Evolutionary conservation across 2,113 vertebrate species (phyloP).

Genomic region (Planiliza haematocheilus): DNA sequence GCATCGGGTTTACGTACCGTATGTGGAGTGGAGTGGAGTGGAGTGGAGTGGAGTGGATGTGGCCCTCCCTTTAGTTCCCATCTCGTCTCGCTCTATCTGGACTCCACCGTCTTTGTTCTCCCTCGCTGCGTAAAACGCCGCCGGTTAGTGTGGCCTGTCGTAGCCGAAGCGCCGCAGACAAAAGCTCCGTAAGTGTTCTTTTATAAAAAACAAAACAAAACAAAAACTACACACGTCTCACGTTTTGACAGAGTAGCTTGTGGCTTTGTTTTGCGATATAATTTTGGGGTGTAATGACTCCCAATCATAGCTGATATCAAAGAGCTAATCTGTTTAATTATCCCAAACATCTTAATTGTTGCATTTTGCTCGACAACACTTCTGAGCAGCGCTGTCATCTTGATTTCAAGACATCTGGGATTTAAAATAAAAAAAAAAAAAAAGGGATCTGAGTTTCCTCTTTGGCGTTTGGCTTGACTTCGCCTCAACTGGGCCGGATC

Average conservation of each 20-base stretch:
- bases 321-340: not conserved
- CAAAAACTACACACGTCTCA: not conserved
- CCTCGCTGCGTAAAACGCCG: slow-evolving; percentile 12
- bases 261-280: not conserved
- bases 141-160: slow-evolving; percentile 22
- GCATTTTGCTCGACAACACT: slow-evolving; percentile 1
- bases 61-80: slow-evolving; percentile 42
- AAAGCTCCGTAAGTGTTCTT: not conserved
- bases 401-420: slow-evolving; percentile 27
- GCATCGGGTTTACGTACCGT: slow-evolving; percentile 42
- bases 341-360: slow-evolving; percentile 16
- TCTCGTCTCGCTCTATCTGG: slow-evolving; percentile 45
- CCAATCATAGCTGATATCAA: slow-evolving; percentile 4
- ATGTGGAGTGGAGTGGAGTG: slow-evolving; percentile 26
- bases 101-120: slow-evolving; percentile 26
- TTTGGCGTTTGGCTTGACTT: slow-evolving; percentile 49
- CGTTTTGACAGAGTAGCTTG: slow-evolving; percentile 1
- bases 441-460: slow-evolving; percentile 37
- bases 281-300: not conserved
- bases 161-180: not conserved
- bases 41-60: slow-evolving; percentile 42
- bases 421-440: slow-evolving; percentile 22
- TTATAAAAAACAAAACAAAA: not conserved
- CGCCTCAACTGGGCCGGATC: slow-evolving; percentile 62
- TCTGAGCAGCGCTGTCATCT: slow-evolving; percentile 34